Base-by-base conservation (phyloP, 2,888 invertebrate genomes). In the Desoria tigrina region DNA sequence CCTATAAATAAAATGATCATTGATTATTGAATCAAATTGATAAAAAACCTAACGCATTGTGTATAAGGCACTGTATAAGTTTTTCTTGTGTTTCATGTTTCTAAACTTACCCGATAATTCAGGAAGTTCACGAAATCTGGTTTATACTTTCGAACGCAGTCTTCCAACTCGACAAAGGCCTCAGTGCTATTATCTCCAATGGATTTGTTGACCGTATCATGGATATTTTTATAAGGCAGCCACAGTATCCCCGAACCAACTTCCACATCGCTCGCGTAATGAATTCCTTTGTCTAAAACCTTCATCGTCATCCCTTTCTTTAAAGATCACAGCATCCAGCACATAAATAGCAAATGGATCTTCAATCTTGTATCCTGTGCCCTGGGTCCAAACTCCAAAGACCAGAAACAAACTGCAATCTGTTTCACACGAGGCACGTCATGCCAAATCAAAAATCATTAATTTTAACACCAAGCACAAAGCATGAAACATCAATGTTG, bases 91-190 rank as follows among this genome's bases (percentile, higher is more conserved):
- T 4, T 21, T 16, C 6, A 32, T 7, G 18, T 55, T 37, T 26
- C 56, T 18, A 51, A 21, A 9, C 86, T 85, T 83, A 94, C 94
- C 76, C 92, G 91, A 81, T 94, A 92, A 79, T 90, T 89, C 54
- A 95, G 82, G 2, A 95, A 83, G 11, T 89, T 87, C 23, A 90
- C 84, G 79, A 96, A 95, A 78, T 90, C 91, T 77, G 92, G 90
- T 78, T 92, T 91, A 78, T 93, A 90, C 78, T 89, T 86, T 62
- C 89, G 84, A 23, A 95, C 81, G 14, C 86, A 84, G 55, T 88
- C 84, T 80, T 94, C 93, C 77, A 94, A 86, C 66, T 82, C 81
- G 63, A 80, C 79, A 2, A 80, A 73, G 24, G 79, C 78, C 63
- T 79, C 78, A 4, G 78, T 72, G 61, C 79, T 78, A 60, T 78